phyloP scores from a whole-genome alignment of 1,140 invertebrate genomes.

The Apis dorsata region DNA sequence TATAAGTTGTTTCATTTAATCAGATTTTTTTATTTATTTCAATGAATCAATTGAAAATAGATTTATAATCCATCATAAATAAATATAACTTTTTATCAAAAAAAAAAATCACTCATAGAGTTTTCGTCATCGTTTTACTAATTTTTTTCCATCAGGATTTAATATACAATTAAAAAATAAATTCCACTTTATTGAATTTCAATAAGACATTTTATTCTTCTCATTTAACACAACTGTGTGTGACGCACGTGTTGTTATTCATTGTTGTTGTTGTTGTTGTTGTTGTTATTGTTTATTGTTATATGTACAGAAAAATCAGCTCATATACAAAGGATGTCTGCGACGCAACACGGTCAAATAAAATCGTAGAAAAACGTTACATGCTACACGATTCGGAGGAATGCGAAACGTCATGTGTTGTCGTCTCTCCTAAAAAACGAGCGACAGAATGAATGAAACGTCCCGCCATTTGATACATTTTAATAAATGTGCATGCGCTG shows the following conservation, averaged over 20 bases:
- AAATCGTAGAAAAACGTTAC: constrained; percentile 37
- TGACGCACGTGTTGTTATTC: not conserved
- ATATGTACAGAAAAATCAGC: constrained; percentile 32
- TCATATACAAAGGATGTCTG: constrained; percentile 29
- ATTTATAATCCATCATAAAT: no score
- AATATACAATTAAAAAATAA: not conserved
- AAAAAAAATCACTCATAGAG: no score
- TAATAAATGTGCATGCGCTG: not conserved
- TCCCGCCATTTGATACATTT: not conserved
- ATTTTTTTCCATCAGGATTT: no score
- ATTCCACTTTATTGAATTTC: not conserved
- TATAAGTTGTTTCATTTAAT: no score
- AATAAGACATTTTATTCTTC: constrained; percentile 22
- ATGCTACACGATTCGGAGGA: constrained; percentile 12
- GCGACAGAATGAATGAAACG: not conserved
- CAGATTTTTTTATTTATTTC: no score
- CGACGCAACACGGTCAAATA: constrained; percentile 29
- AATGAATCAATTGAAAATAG: no score
- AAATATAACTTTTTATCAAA: no score
- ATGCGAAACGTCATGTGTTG: not conserved
- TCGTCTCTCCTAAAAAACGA: not conserved
- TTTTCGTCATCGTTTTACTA: no score
- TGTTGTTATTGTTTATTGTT: not conserved
- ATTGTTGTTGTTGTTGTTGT: not conserved
- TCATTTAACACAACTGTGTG: constrained; percentile 35